phyloP scores from a whole-genome alignment of 2,888 invertebrate genomes.

The Andrena chrysosceles region DNA sequence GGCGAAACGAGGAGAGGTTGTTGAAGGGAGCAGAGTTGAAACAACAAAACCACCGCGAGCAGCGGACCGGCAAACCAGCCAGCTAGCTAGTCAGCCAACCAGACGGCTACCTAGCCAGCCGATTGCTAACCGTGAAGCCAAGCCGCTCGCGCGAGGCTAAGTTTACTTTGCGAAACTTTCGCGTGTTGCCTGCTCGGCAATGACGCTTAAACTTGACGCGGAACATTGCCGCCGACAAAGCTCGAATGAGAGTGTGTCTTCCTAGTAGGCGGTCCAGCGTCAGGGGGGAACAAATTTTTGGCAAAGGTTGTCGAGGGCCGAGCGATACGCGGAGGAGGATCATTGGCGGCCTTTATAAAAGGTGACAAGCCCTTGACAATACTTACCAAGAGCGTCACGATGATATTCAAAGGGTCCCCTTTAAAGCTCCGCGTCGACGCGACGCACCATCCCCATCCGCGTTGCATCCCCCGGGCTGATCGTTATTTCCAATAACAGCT shows the following conservation, averaged over 20 bases:
- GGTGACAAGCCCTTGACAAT: neutral
- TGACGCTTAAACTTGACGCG: slow-evolving; percentile 60
- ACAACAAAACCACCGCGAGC: slow-evolving; percentile 78
- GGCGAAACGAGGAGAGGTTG: slow-evolving; percentile 61
- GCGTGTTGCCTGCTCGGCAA: slow-evolving; percentile 62
- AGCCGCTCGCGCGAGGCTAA: slow-evolving; percentile 74
- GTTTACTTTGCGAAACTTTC: slow-evolving; percentile 81
- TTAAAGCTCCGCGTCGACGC: no score
- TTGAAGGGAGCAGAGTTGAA: slow-evolving; percentile 75
- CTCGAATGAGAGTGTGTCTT: neutral
- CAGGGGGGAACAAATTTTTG: slow-evolving; percentile 29
- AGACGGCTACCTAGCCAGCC: slow-evolving; percentile 67
- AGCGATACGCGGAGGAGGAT: neutral
- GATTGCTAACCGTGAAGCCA: slow-evolving; percentile 71
- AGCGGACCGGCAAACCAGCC: slow-evolving; percentile 71
- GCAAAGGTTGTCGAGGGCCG: neutral
- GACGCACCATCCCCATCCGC: neutral
- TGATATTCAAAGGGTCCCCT: no score
- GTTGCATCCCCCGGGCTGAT: slow-evolving; percentile 13
- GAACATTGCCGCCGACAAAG: slow-evolving; percentile 43
- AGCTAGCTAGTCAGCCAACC: slow-evolving; percentile 55
- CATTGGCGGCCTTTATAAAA: neutral
- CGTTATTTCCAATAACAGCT: slow-evolving; percentile 35
- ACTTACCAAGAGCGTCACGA: neutral
- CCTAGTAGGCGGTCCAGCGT: no score